Evolutionary conservation across 1,140 invertebrate genomes (phyloP).

Genomic region (Aphelenchoides besseyi): DNA sequence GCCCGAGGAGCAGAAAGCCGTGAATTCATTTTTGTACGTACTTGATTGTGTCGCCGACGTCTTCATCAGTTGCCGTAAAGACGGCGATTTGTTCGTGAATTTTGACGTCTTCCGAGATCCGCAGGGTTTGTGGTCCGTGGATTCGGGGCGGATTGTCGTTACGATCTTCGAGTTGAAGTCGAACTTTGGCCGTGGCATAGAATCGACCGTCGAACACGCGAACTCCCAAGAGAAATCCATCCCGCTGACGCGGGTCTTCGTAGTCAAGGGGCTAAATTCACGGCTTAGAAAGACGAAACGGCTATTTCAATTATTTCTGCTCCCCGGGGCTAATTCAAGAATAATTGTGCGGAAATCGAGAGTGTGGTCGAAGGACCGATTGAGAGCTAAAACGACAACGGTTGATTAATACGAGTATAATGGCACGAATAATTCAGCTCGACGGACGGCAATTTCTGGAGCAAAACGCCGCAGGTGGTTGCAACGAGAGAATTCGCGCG

Average conservation of each 20-base stretch:
- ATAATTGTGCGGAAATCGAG: constrained; percentile 23
- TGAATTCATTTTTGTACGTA: constrained; percentile 28
- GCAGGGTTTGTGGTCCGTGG: constrained; percentile 60
- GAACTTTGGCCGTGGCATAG: constrained; percentile 83
- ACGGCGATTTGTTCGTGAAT: constrained; percentile 28
- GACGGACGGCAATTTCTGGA: no score
- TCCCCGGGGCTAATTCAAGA: constrained; percentile 29
- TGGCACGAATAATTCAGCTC: no score
- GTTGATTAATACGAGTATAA: no score
- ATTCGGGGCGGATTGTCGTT: constrained; percentile 89
- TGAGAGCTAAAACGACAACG: constrained; percentile 14
- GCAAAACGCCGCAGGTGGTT: no score
- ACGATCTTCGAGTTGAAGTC: constrained; percentile 82
- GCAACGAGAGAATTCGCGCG: no score
- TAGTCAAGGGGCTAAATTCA: constrained; percentile 63
- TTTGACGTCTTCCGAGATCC: constrained; percentile 43
- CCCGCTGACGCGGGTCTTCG: constrained; percentile 63
- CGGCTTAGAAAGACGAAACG: neutral
- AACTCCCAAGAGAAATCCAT: constrained; percentile 64
- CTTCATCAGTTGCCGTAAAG: constrained; percentile 43
- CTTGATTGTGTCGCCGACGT: constrained; percentile 41
- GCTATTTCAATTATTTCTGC: constrained; percentile 47
- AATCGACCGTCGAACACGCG: constrained; percentile 64
- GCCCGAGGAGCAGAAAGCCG: constrained; percentile 20
- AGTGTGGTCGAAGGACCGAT: constrained; percentile 21